These are phyloP conservation scores for Rhopalosiphum maidis DNA, from an alignment of 1,140 invertebrate species.

Conservation along the genomic window DNA sequence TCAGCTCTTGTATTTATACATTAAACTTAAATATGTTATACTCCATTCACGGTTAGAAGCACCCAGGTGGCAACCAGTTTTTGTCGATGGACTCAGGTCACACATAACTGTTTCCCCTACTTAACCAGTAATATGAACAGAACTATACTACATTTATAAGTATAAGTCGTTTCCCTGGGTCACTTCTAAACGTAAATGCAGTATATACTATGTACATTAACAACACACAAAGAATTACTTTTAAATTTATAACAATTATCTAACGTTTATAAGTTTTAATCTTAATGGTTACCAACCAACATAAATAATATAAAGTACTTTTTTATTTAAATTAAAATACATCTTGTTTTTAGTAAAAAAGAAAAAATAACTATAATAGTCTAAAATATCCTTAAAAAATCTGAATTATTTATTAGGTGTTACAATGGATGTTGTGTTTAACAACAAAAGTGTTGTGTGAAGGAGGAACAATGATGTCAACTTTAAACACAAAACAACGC, in stretches of 20 bases:
- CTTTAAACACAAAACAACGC: conserved; percentile 63
- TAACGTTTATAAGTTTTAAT: background rate
- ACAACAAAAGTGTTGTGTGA: conserved; percentile 74
- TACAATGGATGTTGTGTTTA: conserved; percentile 78
- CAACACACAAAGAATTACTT: too few relatives aligned
- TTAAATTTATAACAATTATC: background rate
- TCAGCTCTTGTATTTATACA: too few relatives aligned
- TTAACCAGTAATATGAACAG: too few relatives aligned
- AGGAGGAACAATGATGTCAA: conserved; percentile 61
- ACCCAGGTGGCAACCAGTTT: too few relatives aligned
- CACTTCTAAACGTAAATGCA: too few relatives aligned
- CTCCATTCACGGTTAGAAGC: too few relatives aligned
- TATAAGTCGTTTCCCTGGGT: too few relatives aligned
- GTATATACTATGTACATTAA: too few relatives aligned
- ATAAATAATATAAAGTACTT: background rate
- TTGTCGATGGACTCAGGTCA: too few relatives aligned
- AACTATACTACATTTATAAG: too few relatives aligned
- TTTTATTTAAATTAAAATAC: background rate
- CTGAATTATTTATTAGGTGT: conserved; percentile 66
- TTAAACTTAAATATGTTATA: too few relatives aligned
- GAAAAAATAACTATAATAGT: background rate
- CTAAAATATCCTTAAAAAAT: background rate
- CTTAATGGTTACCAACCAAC: background rate
- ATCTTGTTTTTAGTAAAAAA: background rate
- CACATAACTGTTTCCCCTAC: too few relatives aligned